A percentile compares a stretch with the other conserved stretches of the same genome.
These are phyloP conservation scores for Bufotes viridis DNA, from an alignment of 2,797 vertebrate species.

Conservation along the genomic window DNA sequence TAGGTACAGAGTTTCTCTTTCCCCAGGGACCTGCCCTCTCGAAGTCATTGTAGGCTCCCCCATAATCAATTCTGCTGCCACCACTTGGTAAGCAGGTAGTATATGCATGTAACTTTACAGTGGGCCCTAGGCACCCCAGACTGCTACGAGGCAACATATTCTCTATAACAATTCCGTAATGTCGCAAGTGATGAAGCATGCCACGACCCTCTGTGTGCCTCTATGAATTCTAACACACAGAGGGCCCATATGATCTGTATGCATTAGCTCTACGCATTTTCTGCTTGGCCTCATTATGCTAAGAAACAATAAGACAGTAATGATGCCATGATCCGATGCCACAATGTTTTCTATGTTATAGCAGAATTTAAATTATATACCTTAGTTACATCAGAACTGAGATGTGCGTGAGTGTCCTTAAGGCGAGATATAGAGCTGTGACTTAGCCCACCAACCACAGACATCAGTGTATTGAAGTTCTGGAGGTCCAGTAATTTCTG, in stretches of 20 bases:
- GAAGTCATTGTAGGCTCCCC: too few relatives aligned
- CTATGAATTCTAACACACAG: not conserved
- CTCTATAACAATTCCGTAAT: not conserved
- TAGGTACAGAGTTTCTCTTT: too few relatives aligned
- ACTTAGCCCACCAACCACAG: constrained; percentile 93
- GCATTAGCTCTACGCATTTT: not conserved
- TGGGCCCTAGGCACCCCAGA: too few relatives aligned
- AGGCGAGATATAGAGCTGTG: constrained; percentile 96
- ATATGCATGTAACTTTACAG: too few relatives aligned
- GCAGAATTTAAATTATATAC: constrained; percentile 69
- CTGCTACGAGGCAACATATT: not conserved
- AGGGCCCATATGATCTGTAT: not conserved
- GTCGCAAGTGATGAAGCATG: not conserved
- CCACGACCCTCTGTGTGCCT: not conserved
- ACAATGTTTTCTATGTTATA: not conserved
- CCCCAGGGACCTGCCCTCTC: too few relatives aligned
- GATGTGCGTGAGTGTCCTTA: constrained; percentile 92
- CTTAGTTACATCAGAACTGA: constrained; percentile 91
- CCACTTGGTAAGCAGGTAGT: too few relatives aligned
- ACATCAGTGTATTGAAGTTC: constrained; percentile 98
- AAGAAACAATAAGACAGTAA: too few relatives aligned
- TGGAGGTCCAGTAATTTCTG: constrained; percentile 94
- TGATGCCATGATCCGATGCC: not conserved
- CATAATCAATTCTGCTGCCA: too few relatives aligned
- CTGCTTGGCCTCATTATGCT: not conserved